Conservation (phyloP, 2,888 invertebrate genomes). For the Volucella inflata region DNA sequence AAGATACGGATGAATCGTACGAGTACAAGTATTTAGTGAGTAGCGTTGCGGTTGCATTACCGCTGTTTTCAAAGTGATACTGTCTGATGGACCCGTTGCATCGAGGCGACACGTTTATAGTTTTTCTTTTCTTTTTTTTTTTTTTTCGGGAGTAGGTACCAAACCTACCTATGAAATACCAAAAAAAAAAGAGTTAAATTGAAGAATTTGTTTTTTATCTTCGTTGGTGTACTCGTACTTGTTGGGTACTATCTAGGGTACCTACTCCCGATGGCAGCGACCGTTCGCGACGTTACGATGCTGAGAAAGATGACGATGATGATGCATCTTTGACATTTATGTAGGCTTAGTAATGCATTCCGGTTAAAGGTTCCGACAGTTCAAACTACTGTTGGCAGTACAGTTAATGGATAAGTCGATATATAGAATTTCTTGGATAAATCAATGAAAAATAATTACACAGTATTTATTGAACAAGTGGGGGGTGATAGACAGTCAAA, state of each 20-base stretch:
- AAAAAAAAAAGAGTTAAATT: not conserved
- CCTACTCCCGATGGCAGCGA: not conserved
- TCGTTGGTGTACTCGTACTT: conserved; percentile 11
- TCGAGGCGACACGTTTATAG: conserved; percentile 33
- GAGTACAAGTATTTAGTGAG: conserved; percentile 49
- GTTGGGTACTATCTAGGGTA: conserved; percentile 27
- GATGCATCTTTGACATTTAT: conserved; percentile 66
- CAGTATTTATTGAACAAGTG: not conserved
- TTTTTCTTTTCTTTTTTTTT: conserved; percentile 4
- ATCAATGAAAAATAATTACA: conserved; percentile 56
- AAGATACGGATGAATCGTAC: conserved; percentile 42
- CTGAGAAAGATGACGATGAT: conserved; percentile 48
- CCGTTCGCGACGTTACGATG: too few relatives aligned
- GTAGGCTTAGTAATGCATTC: conserved; percentile 60
- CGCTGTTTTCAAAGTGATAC: conserved; percentile 25
- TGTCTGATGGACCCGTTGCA: conserved; percentile 60
- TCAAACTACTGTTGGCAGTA: conserved; percentile 61
- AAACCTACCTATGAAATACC: conserved; percentile 22
- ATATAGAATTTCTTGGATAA: conserved; percentile 60
- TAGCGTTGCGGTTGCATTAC: conserved; percentile 34
- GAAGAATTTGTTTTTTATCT: conserved; percentile 2
- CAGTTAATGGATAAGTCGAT: conserved; percentile 54
- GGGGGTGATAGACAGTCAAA: too few relatives aligned
- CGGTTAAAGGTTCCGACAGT: conserved; percentile 54
- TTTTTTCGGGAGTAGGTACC: conserved; percentile 26